A percentile compares a stretch with the other conserved stretches of the same genome.
Evolutionary conservation across 2,797 vertebrate species (phyloP).

Genomic region (Darevskia nairensis): DNA sequence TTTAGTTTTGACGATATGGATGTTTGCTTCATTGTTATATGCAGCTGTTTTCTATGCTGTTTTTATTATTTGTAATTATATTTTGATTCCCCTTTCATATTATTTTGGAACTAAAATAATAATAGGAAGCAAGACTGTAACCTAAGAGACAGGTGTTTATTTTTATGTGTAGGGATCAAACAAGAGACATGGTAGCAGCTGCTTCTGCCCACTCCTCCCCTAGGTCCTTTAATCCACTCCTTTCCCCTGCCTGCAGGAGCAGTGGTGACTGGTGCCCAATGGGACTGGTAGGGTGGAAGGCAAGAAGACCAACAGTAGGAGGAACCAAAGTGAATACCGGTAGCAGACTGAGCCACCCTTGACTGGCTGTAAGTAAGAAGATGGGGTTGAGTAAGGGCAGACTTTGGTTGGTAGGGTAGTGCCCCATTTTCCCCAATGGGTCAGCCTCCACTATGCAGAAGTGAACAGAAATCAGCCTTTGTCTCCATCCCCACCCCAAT

Average conservation of each 20-base stretch:
- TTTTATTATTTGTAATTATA: neutral
- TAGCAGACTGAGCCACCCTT: too few relatives aligned
- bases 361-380: too few relatives aligned
- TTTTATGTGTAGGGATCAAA: neutral
- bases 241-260: neutral
- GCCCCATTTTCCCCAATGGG: too few relatives aligned
- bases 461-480: neutral
- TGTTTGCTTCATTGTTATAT: neutral
- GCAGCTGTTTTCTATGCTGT: neutral
- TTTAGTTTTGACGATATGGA: neutral
- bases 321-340: too few relatives aligned
- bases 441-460: too few relatives aligned
- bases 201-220: neutral
- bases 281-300: too few relatives aligned
- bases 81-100: neutral
- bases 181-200: neutral
- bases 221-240: neutral
- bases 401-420: too few relatives aligned
- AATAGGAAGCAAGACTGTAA: neutral
- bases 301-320: too few relatives aligned
- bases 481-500: neutral
- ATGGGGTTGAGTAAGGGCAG: too few relatives aligned
- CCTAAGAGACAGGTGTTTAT: neutral
- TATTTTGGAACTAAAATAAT: neutral
- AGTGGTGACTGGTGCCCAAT: too few relatives aligned